These are phyloP conservation scores for Fopius arisanus DNA, from an alignment of 1,140 invertebrate genomes.

Conservation along the genomic window DNA sequence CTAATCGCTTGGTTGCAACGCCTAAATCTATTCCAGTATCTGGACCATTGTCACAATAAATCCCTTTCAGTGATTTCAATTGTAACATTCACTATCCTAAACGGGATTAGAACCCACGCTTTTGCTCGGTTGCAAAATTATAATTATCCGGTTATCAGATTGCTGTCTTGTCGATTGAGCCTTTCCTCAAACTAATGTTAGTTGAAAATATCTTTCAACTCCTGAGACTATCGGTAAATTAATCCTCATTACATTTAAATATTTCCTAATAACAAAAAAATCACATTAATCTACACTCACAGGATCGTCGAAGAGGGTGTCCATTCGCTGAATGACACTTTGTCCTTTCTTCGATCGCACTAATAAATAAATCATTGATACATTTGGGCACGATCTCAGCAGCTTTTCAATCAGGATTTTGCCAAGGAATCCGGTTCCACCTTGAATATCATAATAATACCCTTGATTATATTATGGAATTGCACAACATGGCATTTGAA, in stretches of 20 bases:
- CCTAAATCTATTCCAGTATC: too few species aligned
- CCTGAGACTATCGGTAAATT: too few species aligned
- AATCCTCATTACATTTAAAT: background rate
- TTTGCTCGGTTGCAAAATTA: too few species aligned
- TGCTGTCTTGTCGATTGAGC: too few species aligned
- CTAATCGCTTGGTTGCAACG: background rate
- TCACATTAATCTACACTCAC: slow-evolving; percentile 62
- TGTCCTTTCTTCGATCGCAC: slow-evolving; percentile 82
- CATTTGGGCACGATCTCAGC: slow-evolving; percentile 76
- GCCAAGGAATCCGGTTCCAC: slow-evolving; percentile 73
- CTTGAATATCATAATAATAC: slow-evolving; percentile 41
- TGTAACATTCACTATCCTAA: too few species aligned
- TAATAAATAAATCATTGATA: slow-evolving; percentile 79
- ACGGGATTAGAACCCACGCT: too few species aligned
- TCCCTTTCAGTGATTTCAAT: too few species aligned
- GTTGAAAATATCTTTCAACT: too few species aligned
- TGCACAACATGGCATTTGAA: background rate
- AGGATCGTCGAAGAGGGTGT: slow-evolving; percentile 72
- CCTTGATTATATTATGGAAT: background rate
- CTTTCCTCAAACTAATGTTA: too few species aligned
- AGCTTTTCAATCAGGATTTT: slow-evolving; percentile 85
- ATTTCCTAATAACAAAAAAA: background rate
- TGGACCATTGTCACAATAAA: too few species aligned
- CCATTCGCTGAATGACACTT: slow-evolving; percentile 69
- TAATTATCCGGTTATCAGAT: too few species aligned